Evolutionary conservation across 2,888 invertebrate species (phyloP).

Genomic region (Mimas tiliae): DNA sequence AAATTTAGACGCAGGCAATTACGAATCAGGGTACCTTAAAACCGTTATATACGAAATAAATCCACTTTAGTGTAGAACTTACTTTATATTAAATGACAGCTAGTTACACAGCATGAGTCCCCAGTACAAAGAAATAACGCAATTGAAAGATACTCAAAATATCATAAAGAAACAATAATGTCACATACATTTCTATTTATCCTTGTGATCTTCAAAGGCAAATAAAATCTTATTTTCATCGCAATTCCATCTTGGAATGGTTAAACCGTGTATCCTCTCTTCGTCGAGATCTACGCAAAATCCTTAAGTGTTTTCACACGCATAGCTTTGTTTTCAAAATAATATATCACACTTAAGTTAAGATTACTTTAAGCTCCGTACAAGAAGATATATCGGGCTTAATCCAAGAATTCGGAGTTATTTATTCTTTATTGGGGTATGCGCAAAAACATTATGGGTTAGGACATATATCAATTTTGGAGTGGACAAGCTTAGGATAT

Average conservation of each 20-base stretch:
- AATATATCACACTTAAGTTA: conserved; percentile 74
- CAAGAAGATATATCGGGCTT: conserved; percentile 71
- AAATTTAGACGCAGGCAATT: too few species aligned
- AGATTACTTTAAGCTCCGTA: conserved; percentile 70
- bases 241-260: conserved; percentile 44
- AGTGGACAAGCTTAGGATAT: neutral
- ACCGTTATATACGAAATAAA: too few species aligned
- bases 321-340: conserved; percentile 67
- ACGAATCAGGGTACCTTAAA: too few species aligned
- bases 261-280: conserved; percentile 56
- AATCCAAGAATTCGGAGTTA: conserved; percentile 53
- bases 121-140: too few species aligned
- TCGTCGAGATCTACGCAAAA: conserved; percentile 53
- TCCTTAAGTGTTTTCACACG: conserved; percentile 46
- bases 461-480: neutral
- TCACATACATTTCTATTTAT: neutral
- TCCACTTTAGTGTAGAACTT: too few species aligned
- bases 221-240: conserved; percentile 24
- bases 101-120: too few species aligned
- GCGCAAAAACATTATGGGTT: conserved; percentile 41
- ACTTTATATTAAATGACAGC: neutral
- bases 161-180: neutral
- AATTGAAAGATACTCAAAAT: too few species aligned
- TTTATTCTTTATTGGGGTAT: conserved; percentile 53
- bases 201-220: neutral